Evolutionary conservation across 1,140 invertebrate genomes (phyloP).

Genomic region (Glossosoma conforme): DNA sequence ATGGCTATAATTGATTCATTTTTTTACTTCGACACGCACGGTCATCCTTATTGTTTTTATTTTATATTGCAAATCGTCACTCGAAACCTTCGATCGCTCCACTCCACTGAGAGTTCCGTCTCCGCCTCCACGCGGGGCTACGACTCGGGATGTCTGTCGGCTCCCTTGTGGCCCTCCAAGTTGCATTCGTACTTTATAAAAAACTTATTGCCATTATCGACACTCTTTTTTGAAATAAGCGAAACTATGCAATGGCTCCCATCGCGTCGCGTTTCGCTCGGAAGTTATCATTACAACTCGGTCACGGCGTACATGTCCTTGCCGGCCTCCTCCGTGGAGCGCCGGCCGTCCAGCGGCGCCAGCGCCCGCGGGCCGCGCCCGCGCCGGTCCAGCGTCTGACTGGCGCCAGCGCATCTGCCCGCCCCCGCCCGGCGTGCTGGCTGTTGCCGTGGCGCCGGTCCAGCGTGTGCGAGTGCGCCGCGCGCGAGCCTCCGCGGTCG

Average conservation of each 20-base stretch:
- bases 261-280: constrained; percentile 25
- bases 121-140: no score
- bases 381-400: background rate
- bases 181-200: constrained; percentile 22
- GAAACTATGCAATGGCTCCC: constrained; percentile 23
- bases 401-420: constrained; percentile 11
- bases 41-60: no score
- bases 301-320: constrained; percentile 45
- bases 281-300: constrained; percentile 38
- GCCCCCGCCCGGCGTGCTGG: background rate
- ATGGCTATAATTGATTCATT: no score
- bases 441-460: constrained; percentile 24
- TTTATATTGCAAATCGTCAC: no score
- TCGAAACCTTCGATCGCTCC: no score
- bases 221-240: constrained; percentile 24
- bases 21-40: no score
- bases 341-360: constrained; percentile 17
- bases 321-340: constrained; percentile 30
- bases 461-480: constrained; percentile 25
- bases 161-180: background rate
- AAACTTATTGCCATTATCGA: constrained; percentile 27
- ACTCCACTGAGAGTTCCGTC: no score
- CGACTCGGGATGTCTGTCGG: background rate
- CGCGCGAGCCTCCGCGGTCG: background rate
- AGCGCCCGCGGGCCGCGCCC: constrained; percentile 1